Base-by-base conservation (phyloP, 2,888 invertebrate species). In the Hoplodrina blanda region DNA sequence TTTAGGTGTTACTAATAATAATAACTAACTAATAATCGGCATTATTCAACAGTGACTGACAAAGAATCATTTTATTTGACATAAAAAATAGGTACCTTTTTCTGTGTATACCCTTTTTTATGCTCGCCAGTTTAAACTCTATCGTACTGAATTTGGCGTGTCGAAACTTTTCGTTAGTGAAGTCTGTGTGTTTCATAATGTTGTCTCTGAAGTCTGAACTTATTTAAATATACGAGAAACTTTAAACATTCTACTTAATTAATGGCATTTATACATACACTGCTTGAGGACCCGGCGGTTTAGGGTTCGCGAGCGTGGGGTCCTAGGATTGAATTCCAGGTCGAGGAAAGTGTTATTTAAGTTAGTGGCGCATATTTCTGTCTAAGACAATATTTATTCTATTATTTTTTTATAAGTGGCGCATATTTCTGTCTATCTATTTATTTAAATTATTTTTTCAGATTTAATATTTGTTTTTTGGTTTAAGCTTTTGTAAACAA, bases 121-220 rank as follows among this genome's bases (percentile, higher is more conserved):
- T 72, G 78, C 60, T 19, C 66, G 62, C 71, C 63, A 76, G 41
- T 80, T 30, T 25, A 56, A 30, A 53, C 19, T 56, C n/a, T 50
- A 15, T 53, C 6, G 7, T 30, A 53, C 49, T 52, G 55, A 71
- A 60, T 75, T 67, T 67, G 30, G n/a, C 33, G 19, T 68, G 46
- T 60, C 46, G n/a, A 72, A 82, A 85, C 80, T 69, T 80, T 78
- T 73, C 52, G 63, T 52, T 33, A 65, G 69, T 52, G 46, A 68
- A 68, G 50, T 70, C 74, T 70, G 72, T 80, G 78, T 85, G 83
- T 82, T 82, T 78, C 69, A 73, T 73, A 75, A 76, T 75, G 63
- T 71, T 74, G 68, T 68, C 59, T 70, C 19, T 60, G 57, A 71
- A 57, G 46, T 69, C 17, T 15, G 10, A n/a, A 64, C 52, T 54